Base-by-base conservation (phyloP, 2,888 invertebrate genomes). In the Sabatieria punctata region DNA sequence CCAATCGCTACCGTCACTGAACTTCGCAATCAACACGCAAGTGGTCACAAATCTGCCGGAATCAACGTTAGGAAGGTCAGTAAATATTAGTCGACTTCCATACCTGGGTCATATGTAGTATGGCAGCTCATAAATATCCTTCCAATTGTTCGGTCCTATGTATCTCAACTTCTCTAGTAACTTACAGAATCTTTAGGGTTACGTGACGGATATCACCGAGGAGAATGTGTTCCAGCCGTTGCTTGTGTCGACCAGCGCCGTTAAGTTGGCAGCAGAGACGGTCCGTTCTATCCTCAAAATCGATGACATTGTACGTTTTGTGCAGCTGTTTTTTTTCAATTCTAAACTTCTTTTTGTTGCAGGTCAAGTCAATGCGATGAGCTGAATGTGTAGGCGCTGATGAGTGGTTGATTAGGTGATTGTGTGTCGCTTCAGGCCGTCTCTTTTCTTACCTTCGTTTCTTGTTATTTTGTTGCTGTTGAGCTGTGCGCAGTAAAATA, bases 301-400 rank as follows among this genome's bases (percentile, higher is more conserved):
- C 62, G 97, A 97, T 71, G 97, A 97, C 71, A 93, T 97, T 69
- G 88, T 95, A 61, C n/a, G n/a, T n/a, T n/a, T n/a, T n/a, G n/a
- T n/a, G n/a, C n/a, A n/a, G n/a, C n/a, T n/a, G n/a, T n/a, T n/a
- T n/a, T n/a, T n/a, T n/a, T n/a, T n/a, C n/a, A n/a, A n/a, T n/a
- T n/a, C n/a, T n/a, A n/a, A n/a, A n/a, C n/a, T n/a, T n/a, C n/a
- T n/a, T n/a, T n/a, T n/a, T n/a, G n/a, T n/a, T n/a, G n/a, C n/a
- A n/a, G n/a, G n/a, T n/a, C n/a, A n/a, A n/a, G n/a, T n/a, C n/a
- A n/a, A n/a, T n/a, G n/a, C n/a, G n/a, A n/a, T n/a, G n/a, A n/a
- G n/a, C n/a, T n/a, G n/a, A n/a, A n/a, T n/a, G n/a, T n/a, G n/a
- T n/a, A n/a, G n/a, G n/a, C n/a, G n/a, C n/a, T n/a, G n/a, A n/a